Evolutionary conservation across 2,113 vertebrate genomes (phyloP), one percentile per base, ranked within the genome.

Genomic region (Oncorhynchus clarkii): DNA sequence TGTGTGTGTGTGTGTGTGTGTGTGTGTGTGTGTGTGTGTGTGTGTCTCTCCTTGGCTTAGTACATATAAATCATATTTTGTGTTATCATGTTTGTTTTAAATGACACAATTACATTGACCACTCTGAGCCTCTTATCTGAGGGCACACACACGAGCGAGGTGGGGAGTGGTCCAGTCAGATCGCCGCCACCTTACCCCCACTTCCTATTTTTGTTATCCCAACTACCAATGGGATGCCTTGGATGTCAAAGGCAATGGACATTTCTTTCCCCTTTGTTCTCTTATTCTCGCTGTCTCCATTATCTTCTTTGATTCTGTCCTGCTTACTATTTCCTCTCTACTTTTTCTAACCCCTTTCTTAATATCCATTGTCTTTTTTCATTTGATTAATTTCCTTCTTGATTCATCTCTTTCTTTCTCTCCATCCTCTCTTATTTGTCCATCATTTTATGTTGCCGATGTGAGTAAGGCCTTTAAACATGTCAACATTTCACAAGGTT

Each of bases 171-270:
- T 88, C 90, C 89, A 92, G 91, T 95, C 92, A 94, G 86, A 86
- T 84, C 80, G 78, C 79, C 88, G 82, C 82, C 16, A 2, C n/a
- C 9, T 87, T 86, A 74, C 81, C 78, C 87, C 29, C 88, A 73
- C 84, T 93, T 94, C 93, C 93, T 95, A 92, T 93, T 93, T 91
- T 91, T 92, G 79, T 80, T 83, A 82, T 84, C 74, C 86, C 87
- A 91, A 76, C 76, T 86, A 67, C 12, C 65, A 80, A n/a, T 64
- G 27, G 39, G 24, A 68, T 68, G 27, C 8, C 31, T 68, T 16
- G 27, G 66, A 68, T 34, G 31, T 68, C 14, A 20, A 34, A 5
- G 22, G 18, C 59, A 2, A 5, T 54, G 49, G 12, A 54, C 49
- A 16, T 54, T 54, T 62, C 59, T 9, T 62, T 16, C 14, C 7